Percentiles rank a stretch among this genome's conserved stretches.
Conservation (phyloP, 1,140 invertebrate species). For the Aethina tumida region DNA sequence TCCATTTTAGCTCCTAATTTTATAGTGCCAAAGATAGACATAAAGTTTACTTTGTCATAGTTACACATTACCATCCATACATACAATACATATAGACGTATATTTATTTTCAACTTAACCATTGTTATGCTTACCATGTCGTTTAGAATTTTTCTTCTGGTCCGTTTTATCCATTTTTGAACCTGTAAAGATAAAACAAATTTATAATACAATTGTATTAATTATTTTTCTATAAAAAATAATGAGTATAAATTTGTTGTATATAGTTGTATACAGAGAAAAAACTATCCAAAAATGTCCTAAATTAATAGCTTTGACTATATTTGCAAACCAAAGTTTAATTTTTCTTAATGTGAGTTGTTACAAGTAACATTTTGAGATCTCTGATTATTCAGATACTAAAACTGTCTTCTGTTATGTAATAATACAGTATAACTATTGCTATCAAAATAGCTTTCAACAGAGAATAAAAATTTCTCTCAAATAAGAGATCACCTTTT, state of each 20-base stretch:
- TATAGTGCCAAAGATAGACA: slow-evolving; percentile 3
- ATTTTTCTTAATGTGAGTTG: too few species aligned
- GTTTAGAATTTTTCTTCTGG: slow-evolving; percentile 33
- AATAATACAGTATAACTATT: too few species aligned
- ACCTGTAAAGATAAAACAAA: slow-evolving; percentile 15
- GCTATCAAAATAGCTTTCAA: too few species aligned
- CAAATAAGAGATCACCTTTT: too few species aligned
- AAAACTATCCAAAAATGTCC: slow-evolving; percentile 2
- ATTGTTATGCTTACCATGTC: slow-evolving; percentile 26
- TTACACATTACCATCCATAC: background rate
- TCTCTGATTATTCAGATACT: too few species aligned
- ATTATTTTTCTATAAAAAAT: slow-evolving; percentile 5
- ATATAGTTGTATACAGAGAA: background rate
- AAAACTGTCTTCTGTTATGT: too few species aligned
- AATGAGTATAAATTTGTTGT: background rate
- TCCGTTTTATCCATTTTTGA: slow-evolving; percentile 27
- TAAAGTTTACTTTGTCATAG: background rate
- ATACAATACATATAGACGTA: slow-evolving; percentile 1
- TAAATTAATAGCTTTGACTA: background rate
- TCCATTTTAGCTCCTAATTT: slow-evolving; percentile 2
- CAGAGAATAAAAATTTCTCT: too few species aligned
- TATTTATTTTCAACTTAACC: background rate
- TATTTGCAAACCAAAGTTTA: too few species aligned
- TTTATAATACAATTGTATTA: slow-evolving; percentile 3
- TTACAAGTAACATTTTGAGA: too few species aligned